These are phyloP conservation scores for Mus minutoides DNA, from an alignment of 2,797 vertebrate species.

Conservation along the genomic window DNA sequence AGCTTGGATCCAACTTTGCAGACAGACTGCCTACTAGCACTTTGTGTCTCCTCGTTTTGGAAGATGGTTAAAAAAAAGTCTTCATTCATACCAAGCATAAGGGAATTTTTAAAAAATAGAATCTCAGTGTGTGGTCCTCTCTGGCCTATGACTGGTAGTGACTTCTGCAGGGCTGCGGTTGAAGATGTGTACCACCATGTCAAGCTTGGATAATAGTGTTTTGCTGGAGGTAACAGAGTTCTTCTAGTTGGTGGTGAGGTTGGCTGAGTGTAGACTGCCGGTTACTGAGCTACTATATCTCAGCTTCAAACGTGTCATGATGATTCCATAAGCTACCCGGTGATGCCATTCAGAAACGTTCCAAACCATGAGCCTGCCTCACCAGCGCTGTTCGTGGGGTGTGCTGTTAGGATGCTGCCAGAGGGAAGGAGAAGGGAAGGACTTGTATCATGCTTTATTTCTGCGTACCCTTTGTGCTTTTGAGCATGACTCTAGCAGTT, in stretches of 20 bases:
- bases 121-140: background rate
- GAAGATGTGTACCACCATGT: too few relatives aligned
- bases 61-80: background rate
- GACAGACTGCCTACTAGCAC: background rate
- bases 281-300: background rate
- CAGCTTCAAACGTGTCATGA: background rate
- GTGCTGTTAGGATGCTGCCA: background rate
- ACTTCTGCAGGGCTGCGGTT: background rate
- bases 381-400: background rate
- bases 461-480: background rate
- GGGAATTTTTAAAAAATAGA: background rate
- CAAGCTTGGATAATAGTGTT: background rate
- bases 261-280: background rate
- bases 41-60: background rate
- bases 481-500: background rate
- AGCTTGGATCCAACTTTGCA: background rate
- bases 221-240: background rate
- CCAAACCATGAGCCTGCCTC: background rate
- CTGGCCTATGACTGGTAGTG: background rate
- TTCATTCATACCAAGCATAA: constrained; percentile 16
- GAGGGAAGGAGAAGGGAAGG: background rate
- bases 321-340: background rate
- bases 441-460: background rate
- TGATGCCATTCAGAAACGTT: background rate
- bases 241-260: background rate